Evolutionary conservation across 2,888 invertebrate species (phyloP).

Genomic region (Sussaba pulchella): DNA sequence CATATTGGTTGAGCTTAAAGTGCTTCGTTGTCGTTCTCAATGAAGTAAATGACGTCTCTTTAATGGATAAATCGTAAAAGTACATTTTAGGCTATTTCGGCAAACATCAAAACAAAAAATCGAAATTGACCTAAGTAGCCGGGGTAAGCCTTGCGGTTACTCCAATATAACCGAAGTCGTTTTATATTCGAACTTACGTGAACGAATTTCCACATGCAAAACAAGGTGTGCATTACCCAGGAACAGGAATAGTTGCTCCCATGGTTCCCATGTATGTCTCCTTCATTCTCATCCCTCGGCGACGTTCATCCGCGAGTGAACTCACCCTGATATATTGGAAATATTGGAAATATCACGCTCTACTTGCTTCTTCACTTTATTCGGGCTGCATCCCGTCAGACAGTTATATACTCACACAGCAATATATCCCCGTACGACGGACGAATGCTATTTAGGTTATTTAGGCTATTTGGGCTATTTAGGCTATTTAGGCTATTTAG

Average conservation of each 20-base stretch:
- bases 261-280: neutral
- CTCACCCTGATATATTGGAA: conserved; percentile 69
- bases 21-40: too few relatives aligned
- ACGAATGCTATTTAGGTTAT: too few relatives aligned
- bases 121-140: neutral
- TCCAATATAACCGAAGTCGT: neutral
- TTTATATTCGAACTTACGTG: conserved; percentile 13
- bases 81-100: neutral
- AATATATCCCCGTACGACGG: neutral
- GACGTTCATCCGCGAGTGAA: conserved; percentile 42
- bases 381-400: conserved; percentile 54
- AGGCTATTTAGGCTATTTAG: too few relatives aligned
- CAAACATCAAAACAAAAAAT: neutral
- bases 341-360: conserved; percentile 79
- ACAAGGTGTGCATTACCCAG: conserved; percentile 10
- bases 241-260: conserved; percentile 22
- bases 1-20: too few relatives aligned
- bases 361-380: conserved; percentile 72
- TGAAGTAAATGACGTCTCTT: too few relatives aligned
- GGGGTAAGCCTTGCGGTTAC: neutral
- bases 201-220: conserved; percentile 43
- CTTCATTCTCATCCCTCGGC: conserved; percentile 2
- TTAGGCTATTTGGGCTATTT: too few relatives aligned
- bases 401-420: conserved; percentile 14
- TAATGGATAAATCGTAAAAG: too few relatives aligned